Percentiles rank a stretch among this genome's conserved stretches.
phyloP scores from a whole-genome alignment of 2,797 vertebrate genomes.

The Thamnophis elegans region DNA sequence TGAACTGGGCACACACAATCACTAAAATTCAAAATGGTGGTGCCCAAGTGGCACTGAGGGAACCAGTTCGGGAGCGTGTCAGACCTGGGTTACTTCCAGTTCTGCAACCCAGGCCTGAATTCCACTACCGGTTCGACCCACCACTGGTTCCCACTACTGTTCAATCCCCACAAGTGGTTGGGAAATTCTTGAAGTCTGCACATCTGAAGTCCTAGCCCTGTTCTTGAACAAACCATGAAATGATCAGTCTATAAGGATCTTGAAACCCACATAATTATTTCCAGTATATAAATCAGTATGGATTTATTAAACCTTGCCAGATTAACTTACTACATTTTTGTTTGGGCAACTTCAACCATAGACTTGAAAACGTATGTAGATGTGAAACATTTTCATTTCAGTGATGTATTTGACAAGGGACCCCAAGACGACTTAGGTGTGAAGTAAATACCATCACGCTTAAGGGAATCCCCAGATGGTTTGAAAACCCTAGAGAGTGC shows the following conservation, averaged over 20 bases:
- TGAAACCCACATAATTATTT: not conserved
- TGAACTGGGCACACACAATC: too few relatives aligned
- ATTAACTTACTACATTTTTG: not conserved
- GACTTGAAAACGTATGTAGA: not conserved
- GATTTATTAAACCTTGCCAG: not conserved
- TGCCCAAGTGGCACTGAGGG: too few relatives aligned
- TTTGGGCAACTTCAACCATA: not conserved
- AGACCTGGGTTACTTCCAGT: too few relatives aligned
- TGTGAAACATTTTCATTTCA: not conserved
- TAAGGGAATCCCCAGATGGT: not conserved
- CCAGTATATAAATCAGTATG: not conserved
- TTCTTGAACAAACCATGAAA: not conserved
- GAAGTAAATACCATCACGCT: not conserved
- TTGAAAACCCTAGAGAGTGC: not conserved
- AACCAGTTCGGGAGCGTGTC: too few relatives aligned
- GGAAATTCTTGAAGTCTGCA: not conserved
- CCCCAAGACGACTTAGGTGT: not conserved
- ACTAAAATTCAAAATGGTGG: too few relatives aligned
- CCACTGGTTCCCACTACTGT: not conserved
- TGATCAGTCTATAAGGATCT: not conserved
- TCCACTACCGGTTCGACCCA: too few relatives aligned
- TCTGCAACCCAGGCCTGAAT: too few relatives aligned
- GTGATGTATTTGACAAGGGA: not conserved
- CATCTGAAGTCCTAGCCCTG: not conserved
- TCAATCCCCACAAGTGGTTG: not conserved